phyloP scores from a whole-genome alignment of 2,797 vertebrate genomes.

The Chiroxiphia lanceolata region DNA sequence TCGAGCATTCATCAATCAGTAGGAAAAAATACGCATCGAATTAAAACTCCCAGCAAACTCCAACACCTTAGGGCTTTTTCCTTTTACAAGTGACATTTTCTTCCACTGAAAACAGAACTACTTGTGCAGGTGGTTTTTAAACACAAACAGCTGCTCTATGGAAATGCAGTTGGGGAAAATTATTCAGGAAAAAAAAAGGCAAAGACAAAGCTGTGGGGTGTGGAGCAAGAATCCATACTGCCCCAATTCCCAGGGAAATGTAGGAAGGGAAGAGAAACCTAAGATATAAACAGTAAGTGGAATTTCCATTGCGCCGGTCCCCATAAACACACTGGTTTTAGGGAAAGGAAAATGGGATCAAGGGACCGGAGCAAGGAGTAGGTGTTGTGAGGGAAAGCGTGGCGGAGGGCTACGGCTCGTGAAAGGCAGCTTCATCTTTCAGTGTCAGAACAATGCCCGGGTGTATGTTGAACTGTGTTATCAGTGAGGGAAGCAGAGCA shows the following conservation, averaged over 20 bases:
- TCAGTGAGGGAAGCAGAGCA: slow-evolving; percentile 63
- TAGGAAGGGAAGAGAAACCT: slow-evolving; percentile 47
- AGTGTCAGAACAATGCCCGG: slow-evolving; percentile 64
- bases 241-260: slow-evolving; percentile 44
- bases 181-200: background rate
- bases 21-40: slow-evolving; percentile 76
- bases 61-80: slow-evolving; percentile 72
- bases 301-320: slow-evolving; percentile 65
- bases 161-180: slow-evolving; percentile 67
- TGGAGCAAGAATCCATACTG: slow-evolving; percentile 57
- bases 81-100: slow-evolving; percentile 77
- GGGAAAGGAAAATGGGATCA: slow-evolving; percentile 67
- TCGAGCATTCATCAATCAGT: slow-evolving; percentile 71
- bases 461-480: slow-evolving; percentile 63
- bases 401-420: background rate
- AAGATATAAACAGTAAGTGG: slow-evolving; percentile 68
- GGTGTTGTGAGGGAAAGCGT: slow-evolving; percentile 55
- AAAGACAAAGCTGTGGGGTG: slow-evolving; percentile 54
- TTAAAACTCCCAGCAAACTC: slow-evolving; percentile 70
- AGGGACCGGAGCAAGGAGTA: slow-evolving; percentile 55
- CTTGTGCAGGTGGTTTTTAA: slow-evolving; percentile 78
- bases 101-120: slow-evolving; percentile 74
- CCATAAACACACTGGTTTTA: slow-evolving; percentile 63
- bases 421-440: slow-evolving; percentile 59
- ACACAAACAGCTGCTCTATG: slow-evolving; percentile 75